These are phyloP conservation scores for Erebia epiphron DNA, from an alignment of 2,888 invertebrate species.

Conservation along the genomic window DNA sequence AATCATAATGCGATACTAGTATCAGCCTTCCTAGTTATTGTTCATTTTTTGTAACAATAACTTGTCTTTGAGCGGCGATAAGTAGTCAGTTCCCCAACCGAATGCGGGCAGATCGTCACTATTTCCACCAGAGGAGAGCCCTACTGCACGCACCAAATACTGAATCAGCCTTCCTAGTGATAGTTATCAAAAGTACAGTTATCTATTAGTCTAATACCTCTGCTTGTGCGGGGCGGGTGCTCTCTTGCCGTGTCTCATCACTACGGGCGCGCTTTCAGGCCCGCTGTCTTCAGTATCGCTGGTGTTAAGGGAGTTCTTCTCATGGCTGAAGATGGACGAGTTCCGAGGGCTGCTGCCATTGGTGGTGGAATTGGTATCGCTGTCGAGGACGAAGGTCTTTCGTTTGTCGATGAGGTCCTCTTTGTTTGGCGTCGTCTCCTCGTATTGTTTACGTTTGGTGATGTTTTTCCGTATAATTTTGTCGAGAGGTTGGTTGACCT, in stretches of 20 bases:
- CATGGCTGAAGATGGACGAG: constrained; percentile 75
- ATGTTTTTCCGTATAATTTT: constrained; percentile 54
- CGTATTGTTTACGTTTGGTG: constrained; percentile 67
- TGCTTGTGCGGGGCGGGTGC: constrained; percentile 51
- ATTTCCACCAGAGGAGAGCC: too few species aligned
- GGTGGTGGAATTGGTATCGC: constrained; percentile 76
- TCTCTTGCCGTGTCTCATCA: constrained; percentile 61
- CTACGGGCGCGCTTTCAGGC: constrained; percentile 71
- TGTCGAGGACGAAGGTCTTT: constrained; percentile 75
- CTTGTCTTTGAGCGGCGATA: too few species aligned
- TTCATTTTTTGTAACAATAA: too few species aligned
- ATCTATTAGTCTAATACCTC: too few species aligned
- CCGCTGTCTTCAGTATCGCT: constrained; percentile 76
- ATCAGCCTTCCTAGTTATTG: too few species aligned
- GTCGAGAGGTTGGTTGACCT: constrained; percentile 65
- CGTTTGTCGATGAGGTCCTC: constrained; percentile 66
- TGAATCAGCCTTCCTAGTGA: too few species aligned
- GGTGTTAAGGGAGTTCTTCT: constrained; percentile 61
- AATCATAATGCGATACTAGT: too few species aligned
- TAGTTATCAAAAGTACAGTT: too few species aligned
- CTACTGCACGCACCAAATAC: too few species aligned
- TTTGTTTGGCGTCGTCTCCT: constrained; percentile 68
- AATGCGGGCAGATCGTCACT: too few species aligned
- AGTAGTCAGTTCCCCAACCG: too few species aligned
- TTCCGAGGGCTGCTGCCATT: constrained; percentile 77